Conservation (phyloP, 1,140 invertebrate genomes). For the Gonioctena quinquepunctata region DNA sequence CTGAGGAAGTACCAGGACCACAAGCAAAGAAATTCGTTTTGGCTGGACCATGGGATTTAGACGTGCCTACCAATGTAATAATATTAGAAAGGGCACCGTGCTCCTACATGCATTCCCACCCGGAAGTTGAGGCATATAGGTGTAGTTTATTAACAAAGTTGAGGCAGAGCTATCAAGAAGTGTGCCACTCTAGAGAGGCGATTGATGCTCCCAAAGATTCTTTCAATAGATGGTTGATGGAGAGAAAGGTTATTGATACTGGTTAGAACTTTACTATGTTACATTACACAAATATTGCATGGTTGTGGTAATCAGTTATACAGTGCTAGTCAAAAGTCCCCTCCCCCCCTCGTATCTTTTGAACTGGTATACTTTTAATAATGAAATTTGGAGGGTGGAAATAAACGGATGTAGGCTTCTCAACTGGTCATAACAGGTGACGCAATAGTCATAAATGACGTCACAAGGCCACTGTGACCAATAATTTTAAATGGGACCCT, state of each 20-base stretch:
- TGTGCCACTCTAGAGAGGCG: conserved; percentile 90
- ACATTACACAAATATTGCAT: too few species aligned
- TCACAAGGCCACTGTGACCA: too few species aligned
- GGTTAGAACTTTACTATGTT: too few species aligned
- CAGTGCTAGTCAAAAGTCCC: too few species aligned
- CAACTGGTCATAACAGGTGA: too few species aligned
- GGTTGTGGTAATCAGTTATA: too few species aligned
- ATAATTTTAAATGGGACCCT: too few species aligned
- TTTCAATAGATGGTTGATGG: conserved; percentile 95
- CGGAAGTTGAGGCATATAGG: conserved; percentile 84
- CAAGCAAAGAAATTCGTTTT: conserved; percentile 80
- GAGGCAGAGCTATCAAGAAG: conserved; percentile 88
- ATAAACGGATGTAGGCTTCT: too few species aligned
- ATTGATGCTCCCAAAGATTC: conserved; percentile 96
- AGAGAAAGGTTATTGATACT: conserved; percentile 88
- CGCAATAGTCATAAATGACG: too few species aligned
- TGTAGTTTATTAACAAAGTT: conserved; percentile 81
- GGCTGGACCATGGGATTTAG: conserved; percentile 93
- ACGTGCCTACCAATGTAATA: conserved; percentile 91
- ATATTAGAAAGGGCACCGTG: conserved; percentile 86
- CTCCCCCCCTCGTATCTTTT: too few species aligned
- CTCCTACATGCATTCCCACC: conserved; percentile 88
- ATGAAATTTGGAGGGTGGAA: too few species aligned
- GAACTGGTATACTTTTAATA: too few species aligned
- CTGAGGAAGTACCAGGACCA: conserved; percentile 77